Conservation (phyloP, 2,888 invertebrate genomes). For the Andrena minutula region DNA sequence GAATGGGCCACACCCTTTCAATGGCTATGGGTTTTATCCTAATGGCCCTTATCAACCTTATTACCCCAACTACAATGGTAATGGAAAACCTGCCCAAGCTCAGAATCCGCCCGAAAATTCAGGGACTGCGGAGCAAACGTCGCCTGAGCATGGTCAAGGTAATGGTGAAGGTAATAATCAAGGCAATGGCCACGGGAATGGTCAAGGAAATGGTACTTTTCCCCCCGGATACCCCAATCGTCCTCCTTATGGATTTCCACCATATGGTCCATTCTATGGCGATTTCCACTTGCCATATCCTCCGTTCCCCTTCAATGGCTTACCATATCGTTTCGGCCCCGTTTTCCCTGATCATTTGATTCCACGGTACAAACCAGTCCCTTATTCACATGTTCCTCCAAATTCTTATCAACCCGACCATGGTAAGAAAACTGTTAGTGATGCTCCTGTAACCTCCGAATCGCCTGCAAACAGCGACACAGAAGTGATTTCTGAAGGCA, state of each 20-base stretch:
- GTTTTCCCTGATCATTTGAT: slow-evolving; percentile 9
- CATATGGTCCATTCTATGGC: slow-evolving; percentile 41
- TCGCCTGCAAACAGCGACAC: slow-evolving; percentile 14
- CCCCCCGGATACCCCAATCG: neutral
- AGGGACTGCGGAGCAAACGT: neutral
- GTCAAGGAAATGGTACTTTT: neutral
- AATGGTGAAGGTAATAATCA: slow-evolving; percentile 20
- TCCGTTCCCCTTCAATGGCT: slow-evolving; percentile 12
- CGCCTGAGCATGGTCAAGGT: slow-evolving; percentile 24
- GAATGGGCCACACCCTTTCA: slow-evolving; percentile 5
- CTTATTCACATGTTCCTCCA: slow-evolving; percentile 18
- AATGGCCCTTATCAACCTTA: slow-evolving; percentile 17
- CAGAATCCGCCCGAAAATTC: slow-evolving; percentile 9
- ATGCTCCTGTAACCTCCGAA: neutral
- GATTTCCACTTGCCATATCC: slow-evolving; percentile 31
- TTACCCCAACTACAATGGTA: slow-evolving; percentile 9
- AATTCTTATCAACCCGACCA: neutral
- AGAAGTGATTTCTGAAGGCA: slow-evolving; percentile 40
- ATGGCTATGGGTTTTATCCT: slow-evolving; percentile 11
- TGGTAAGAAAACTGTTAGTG: neutral
- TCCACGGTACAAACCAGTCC: slow-evolving; percentile 11
- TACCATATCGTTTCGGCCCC: slow-evolving; percentile 38
- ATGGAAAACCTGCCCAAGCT: neutral
- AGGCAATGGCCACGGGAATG: neutral
- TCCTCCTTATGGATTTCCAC: slow-evolving; percentile 42